These are phyloP conservation scores for Menidia menidia DNA, from an alignment of 2,797 vertebrate genomes.

Conservation along the genomic window DNA sequence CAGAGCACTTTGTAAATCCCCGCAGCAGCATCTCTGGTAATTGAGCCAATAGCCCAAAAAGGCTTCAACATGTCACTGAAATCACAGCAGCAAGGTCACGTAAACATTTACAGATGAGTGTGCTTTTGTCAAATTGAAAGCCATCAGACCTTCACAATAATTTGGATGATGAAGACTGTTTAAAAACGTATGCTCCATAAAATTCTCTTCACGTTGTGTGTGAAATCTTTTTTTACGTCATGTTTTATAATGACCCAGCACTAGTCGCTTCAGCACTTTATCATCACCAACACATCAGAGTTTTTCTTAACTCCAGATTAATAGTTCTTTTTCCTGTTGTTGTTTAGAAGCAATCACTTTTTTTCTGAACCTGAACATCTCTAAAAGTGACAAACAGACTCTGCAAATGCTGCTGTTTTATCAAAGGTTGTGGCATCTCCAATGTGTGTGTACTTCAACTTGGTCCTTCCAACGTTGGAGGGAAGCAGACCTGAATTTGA, in stretches of 20 bases:
- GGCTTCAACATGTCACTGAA: slow-evolving; percentile 57
- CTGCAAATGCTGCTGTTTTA: neutral
- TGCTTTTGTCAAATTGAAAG: slow-evolving; percentile 26
- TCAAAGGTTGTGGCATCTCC: neutral
- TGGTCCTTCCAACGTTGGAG: too few relatives aligned
- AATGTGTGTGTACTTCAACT: neutral
- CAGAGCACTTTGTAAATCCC: slow-evolving; percentile 56
- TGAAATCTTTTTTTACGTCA: too few relatives aligned
- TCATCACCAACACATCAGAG: too few relatives aligned
- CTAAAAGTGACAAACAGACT: neutral
- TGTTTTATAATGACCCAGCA: too few relatives aligned
- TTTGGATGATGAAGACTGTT: slow-evolving; percentile 17
- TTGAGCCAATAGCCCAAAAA: slow-evolving; percentile 57
- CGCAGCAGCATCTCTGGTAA: slow-evolving; percentile 47
- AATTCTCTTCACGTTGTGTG: too few relatives aligned
- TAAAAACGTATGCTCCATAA: neutral
- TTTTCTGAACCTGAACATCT: neutral
- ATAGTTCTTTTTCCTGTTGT: too few relatives aligned
- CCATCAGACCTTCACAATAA: slow-evolving; percentile 16
- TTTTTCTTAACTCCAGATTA: too few relatives aligned
- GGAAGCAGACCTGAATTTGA: neutral
- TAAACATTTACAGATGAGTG: slow-evolving; percentile 46
- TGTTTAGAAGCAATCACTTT: too few relatives aligned
- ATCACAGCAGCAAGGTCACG: slow-evolving; percentile 32
- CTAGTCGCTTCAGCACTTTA: too few relatives aligned